Evolutionary conservation across 2,888 invertebrate species (phyloP), one percentile per base, ranked within the genome.

Genomic region (Saturnia pavonia): DNA sequence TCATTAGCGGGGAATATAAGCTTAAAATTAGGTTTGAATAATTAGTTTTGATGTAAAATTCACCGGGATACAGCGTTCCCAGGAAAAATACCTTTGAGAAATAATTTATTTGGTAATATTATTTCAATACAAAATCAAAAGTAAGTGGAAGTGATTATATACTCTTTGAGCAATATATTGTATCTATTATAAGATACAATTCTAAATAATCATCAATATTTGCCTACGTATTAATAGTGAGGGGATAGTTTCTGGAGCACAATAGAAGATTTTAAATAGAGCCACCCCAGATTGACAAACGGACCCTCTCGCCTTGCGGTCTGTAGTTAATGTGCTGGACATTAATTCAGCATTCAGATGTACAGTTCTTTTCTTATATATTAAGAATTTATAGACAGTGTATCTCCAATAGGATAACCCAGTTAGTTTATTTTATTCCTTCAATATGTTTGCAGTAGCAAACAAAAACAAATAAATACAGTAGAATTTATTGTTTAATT

Each of bases 271-370:
- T 91, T 91, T 88, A 91, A 92, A 90, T 89, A 89, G 88, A 89
- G 87, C 85, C 85, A 79, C 86, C 88, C 84, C 84, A 83, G 83
- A 87, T 88, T 87, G 90, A 88, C 86, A 87, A 86, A 83, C 84
- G 83, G 78, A 80, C 87, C 85, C 86, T 78, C 78, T 76, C 79
- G 80, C 78, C 81, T 83, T 85, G 86, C 77, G 88, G 89, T 82
- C 92, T 92, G 92, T 87, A 90, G 85, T 91, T 93, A 94, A 93
- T 93, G 93, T 92, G 91, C 91, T 83, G 91, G 91, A 91, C 92
- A 88, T 89, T 89, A 91, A 88, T 89, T 89, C 83, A 80, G 83
- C 85, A 86, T 87, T 88, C 81, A 83, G 82, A 88, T 86, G 82
- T 85, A 87, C 83, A 83, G 82, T 74, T 78, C 70, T 75, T 75